Conservation (phyloP, 2,888 invertebrate genomes). For the Ectobius pallidus region DNA sequence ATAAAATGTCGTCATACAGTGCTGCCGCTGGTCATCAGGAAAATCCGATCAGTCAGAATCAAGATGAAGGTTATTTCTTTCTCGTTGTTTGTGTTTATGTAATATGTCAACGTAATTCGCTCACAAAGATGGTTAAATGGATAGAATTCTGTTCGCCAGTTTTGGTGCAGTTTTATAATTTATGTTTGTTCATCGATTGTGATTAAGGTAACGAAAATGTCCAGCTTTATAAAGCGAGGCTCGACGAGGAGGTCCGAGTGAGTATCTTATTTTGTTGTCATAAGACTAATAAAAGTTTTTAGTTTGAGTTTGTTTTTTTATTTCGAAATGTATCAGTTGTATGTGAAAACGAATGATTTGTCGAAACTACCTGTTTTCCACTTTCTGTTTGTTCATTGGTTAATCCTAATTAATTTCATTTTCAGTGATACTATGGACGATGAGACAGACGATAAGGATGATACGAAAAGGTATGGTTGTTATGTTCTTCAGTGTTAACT, state of each 20-base stretch:
- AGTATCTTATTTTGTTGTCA: slow-evolving; percentile 51
- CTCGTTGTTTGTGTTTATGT: background rate
- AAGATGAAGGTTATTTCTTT: slow-evolving; percentile 12
- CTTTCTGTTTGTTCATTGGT: too few relatives aligned
- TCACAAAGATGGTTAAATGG: slow-evolving; percentile 16
- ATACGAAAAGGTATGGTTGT: slow-evolving; percentile 73
- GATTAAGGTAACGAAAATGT: slow-evolving; percentile 44
- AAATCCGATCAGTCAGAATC: background rate
- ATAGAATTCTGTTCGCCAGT: background rate
- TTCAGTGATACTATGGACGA: slow-evolving; percentile 74
- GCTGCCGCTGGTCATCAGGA: background rate
- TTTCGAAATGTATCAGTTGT: background rate
- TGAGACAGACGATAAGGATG: slow-evolving; percentile 84
- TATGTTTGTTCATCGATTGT: background rate
- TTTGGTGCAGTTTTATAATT: background rate
- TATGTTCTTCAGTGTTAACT: too few relatives aligned
- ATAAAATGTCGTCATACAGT: too few relatives aligned
- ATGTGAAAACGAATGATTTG: background rate
- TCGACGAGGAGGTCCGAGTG: slow-evolving; percentile 57
- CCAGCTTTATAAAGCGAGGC: slow-evolving; percentile 53
- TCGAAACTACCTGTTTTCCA: too few relatives aligned
- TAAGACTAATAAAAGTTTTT: too few relatives aligned
- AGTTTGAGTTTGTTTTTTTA: too few relatives aligned
- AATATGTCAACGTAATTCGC: background rate
- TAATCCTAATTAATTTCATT: slow-evolving; percentile 40